phyloP scores from a whole-genome alignment of 2,888 invertebrate genomes.

The Zaprionus lineosus region DNA sequence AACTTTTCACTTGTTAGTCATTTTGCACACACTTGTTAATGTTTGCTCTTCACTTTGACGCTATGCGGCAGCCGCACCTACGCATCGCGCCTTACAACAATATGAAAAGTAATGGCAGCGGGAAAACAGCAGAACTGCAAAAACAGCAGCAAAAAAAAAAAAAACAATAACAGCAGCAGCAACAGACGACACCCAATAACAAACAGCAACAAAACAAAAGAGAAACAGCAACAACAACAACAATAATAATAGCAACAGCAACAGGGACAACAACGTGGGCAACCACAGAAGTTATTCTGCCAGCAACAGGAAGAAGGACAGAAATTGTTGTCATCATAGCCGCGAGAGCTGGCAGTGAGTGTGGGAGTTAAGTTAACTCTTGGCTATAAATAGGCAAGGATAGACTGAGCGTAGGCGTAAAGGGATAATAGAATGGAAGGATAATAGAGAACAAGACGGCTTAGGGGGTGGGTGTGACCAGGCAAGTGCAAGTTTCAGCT shows the following conservation, averaged over 20 bases:
- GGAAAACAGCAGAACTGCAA: too few species aligned
- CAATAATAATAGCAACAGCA: conserved; percentile 20
- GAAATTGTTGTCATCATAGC: conserved; percentile 64
- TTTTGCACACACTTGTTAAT: conserved; percentile 65
- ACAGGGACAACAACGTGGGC: conserved; percentile 5
- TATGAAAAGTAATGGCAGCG: too few species aligned
- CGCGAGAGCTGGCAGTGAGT: conserved; percentile 22
- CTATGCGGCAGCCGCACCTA: conserved; percentile 33
- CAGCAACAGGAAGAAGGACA: conserved; percentile 14
- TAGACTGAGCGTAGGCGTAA: too few species aligned
- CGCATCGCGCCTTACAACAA: conserved; percentile 10
- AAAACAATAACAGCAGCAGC: conserved; percentile 5
- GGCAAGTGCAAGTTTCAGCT: too few species aligned
- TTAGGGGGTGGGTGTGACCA: too few species aligned
- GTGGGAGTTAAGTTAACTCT: conserved; percentile 49
- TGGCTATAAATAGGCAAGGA: conserved; percentile 50
- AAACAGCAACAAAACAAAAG: conserved; percentile 20
- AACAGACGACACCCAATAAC: conserved; percentile 23
- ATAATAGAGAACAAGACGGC: too few species aligned
- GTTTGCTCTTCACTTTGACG: conserved; percentile 51
- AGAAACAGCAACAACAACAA: conserved; percentile 11
- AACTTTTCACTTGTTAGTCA: conserved; percentile 13
- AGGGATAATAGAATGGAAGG: too few species aligned
- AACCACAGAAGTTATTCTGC: conserved; percentile 27
- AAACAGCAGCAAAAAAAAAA: conserved; percentile 20